Evolutionary conservation across 2,797 vertebrate species (phyloP).

Genomic region (Mus caroli): DNA sequence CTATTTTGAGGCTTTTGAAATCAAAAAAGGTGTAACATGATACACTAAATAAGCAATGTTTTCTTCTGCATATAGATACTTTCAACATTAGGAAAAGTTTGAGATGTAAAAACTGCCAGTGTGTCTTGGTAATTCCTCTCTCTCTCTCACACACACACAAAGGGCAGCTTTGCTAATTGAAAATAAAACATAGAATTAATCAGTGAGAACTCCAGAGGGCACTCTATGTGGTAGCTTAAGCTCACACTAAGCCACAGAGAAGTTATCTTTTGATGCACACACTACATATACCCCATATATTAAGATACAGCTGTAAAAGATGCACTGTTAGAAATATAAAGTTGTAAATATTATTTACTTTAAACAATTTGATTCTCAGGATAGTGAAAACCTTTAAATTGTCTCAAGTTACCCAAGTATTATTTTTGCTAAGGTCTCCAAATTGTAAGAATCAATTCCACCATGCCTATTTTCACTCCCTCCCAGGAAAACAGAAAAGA

Average conservation of each 20-base stretch:
- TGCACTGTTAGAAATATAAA: not conserved
- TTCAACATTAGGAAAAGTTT: conserved; percentile 34
- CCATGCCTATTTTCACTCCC: not conserved
- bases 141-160: not conserved
- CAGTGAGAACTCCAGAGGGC: conserved; percentile 50
- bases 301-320: conserved; percentile 29
- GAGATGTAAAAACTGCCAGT: conserved; percentile 27
- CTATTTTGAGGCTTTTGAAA: conserved; percentile 56
- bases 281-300: not conserved
- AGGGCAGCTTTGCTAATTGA: conserved; percentile 10
- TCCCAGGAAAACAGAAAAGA: not conserved
- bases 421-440: conserved; percentile 46
- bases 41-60: conserved; percentile 30
- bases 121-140: not conserved
- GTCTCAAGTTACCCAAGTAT: not conserved
- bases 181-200: conserved; percentile 54
- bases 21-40: conserved; percentile 7
- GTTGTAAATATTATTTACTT: not conserved
- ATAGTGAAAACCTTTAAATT: conserved; percentile 40
- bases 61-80: conserved; percentile 46
- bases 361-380: conserved; percentile 6
- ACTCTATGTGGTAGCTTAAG: not conserved
- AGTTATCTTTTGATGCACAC: conserved; percentile 28
- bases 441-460: not conserved
- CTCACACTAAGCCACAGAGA: not conserved